Evolutionary conservation across 2,888 invertebrate genomes (phyloP).

Genomic region (Megamerina dolium): DNA sequence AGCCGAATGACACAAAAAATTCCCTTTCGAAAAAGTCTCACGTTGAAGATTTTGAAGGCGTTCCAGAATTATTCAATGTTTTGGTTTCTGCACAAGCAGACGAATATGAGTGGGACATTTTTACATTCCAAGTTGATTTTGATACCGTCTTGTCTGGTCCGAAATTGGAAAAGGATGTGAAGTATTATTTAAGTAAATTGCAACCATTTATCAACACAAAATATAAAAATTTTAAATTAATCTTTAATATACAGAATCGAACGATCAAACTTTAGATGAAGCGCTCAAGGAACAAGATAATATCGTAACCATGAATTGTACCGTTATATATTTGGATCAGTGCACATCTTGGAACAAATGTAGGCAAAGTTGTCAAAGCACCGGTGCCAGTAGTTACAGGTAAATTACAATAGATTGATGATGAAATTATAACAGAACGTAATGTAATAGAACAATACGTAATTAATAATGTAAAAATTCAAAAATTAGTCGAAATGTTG

Average conservation of each 20-base stretch:
- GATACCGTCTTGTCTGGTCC: conserved; percentile 62
- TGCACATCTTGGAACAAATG: conserved; percentile 88
- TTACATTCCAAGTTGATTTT: conserved; percentile 72
- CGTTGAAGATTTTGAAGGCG: conserved; percentile 77
- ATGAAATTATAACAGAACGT: too few species aligned
- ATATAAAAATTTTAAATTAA: neutral
- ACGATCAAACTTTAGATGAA: conserved; percentile 58
- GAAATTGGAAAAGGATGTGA: conserved; percentile 62
- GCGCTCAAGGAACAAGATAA: conserved; percentile 47
- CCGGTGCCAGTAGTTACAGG: conserved; percentile 48
- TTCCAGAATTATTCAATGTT: conserved; percentile 76
- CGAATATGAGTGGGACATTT: conserved; percentile 76
- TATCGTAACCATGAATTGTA: conserved; percentile 73
- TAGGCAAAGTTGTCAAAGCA: conserved; percentile 62
- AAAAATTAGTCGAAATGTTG: too few species aligned
- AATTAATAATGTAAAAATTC: too few species aligned
- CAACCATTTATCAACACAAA: neutral
- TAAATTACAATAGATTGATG: too few species aligned
- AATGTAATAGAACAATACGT: too few species aligned
- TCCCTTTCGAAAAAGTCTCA: conserved; percentile 73
- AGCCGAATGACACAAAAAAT: conserved; percentile 70
- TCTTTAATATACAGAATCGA: conserved; percentile 53
- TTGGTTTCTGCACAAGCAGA: conserved; percentile 71
- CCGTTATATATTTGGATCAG: conserved; percentile 83
- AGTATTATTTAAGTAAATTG: conserved; percentile 65